Conservation (phyloP, 2,797 vertebrate species). For the Kryptolebias ocellatus region DNA sequence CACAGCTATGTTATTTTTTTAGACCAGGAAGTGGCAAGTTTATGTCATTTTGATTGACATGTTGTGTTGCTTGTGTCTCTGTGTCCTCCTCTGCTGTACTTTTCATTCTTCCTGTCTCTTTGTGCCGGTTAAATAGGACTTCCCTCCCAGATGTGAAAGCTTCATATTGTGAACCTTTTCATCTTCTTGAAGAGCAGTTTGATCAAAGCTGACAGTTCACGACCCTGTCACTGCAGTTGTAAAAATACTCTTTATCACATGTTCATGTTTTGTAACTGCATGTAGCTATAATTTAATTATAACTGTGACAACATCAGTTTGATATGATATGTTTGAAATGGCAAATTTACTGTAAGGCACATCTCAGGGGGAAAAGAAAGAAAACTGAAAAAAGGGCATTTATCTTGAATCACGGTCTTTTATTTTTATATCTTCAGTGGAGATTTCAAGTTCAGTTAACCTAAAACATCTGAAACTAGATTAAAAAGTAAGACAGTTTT, state of each 20-base stretch:
- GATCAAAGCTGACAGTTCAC: constrained; percentile 70
- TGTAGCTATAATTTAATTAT: constrained; percentile 10
- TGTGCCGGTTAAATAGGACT: constrained; percentile 58
- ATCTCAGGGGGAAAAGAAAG: not conserved
- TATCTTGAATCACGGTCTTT: not conserved
- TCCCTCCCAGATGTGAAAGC: constrained; percentile 72
- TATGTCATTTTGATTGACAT: constrained; percentile 65
- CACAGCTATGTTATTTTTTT: constrained; percentile 19
- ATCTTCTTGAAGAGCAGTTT: constrained; percentile 43
- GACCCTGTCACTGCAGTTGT: constrained; percentile 63
- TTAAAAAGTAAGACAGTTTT: no score
- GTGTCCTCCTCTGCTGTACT: constrained; percentile 47
- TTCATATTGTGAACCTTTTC: constrained; percentile 48
- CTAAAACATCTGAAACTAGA: no score
- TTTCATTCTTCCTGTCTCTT: constrained; percentile 70
- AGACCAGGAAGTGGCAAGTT: constrained; percentile 53
- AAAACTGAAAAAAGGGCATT: not conserved
- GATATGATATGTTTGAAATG: constrained; percentile 2
- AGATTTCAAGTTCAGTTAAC: not conserved
- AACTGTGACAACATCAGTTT: not conserved
- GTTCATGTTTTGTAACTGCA: constrained; percentile 22
- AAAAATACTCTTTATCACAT: constrained; percentile 53
- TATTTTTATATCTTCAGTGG: not conserved
- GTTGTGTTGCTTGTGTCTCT: constrained; percentile 72
- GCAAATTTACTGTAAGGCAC: constrained; percentile 11